Base-by-base conservation (phyloP, 2,888 invertebrate genomes). In the Cosmorhoe ocellata region DNA sequence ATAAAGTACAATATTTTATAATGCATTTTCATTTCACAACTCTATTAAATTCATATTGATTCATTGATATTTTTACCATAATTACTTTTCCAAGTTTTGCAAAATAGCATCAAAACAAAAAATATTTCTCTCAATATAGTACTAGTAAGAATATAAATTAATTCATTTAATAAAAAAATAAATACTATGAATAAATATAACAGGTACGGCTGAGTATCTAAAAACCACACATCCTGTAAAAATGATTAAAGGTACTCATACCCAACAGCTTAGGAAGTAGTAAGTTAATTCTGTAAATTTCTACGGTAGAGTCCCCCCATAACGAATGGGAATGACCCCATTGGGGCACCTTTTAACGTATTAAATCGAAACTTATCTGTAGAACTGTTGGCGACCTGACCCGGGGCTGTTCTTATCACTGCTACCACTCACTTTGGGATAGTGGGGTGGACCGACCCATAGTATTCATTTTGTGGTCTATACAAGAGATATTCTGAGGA, bases 281-380 rank as follows among this genome's bases (percentile, higher is more conserved):
- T 27, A 42, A 42, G 26, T 33, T 42, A 42, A 56, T 39, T 51
- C 67, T 64, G 69, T 63, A 74, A 74, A 72, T 72, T 71, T 71
- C 66, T 44, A 69, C 64, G 63, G 67, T 67, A 63, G 67, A 64
- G 69, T 65, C 70, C 70, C 69, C 74, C 76, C 71, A 79, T 84
- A 86, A 88, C 81, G 81, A 84, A 88, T 85, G 85, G 81, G 76
- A 82, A 85, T 74, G 84, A 77, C 81, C 81, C 79, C 77, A 87
- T 89, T 88, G 86, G 71, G 82, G 81, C 80, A 85, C 88, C 88
- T 89, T 90, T 90, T 87, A 86, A 86, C 81, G 85, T 87, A 86
- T 84, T 88, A 88, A 87, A 86, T 84, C 80, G 81, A 68, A 75
- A 81, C 79, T 85, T 85, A 84, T 84, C 82, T 76, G 69, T 66